phyloP scores from a whole-genome alignment of 2,888 invertebrate genomes.

The Ephialtes manifestator region DNA sequence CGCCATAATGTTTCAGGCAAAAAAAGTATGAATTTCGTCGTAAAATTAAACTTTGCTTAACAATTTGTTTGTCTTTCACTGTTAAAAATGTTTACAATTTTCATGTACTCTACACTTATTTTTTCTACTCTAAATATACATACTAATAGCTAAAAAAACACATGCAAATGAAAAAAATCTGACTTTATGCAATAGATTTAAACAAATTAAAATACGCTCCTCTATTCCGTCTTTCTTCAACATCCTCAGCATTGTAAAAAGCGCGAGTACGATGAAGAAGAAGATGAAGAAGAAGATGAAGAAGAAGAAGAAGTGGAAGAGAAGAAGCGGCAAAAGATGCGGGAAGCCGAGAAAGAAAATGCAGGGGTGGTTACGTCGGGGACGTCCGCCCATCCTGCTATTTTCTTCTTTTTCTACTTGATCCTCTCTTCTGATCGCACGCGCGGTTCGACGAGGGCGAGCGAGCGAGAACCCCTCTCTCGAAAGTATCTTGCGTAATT shows the following conservation, averaged over 20 bases:
- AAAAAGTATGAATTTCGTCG: slow-evolving; percentile 26
- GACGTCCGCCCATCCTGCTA: slow-evolving; percentile 66
- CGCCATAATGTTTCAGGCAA: slow-evolving; percentile 46
- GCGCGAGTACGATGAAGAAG: background rate
- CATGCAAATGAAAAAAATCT: too few relatives aligned
- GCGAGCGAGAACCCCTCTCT: slow-evolving; percentile 34
- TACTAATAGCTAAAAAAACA: too few relatives aligned
- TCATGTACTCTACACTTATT: too few relatives aligned
- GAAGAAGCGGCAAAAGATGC: slow-evolving; percentile 26
- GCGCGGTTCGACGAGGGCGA: slow-evolving; percentile 55
- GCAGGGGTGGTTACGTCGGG: slow-evolving; percentile 55
- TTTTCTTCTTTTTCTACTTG: slow-evolving; percentile 38
- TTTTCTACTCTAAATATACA: too few relatives aligned
- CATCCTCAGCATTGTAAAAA: background rate
- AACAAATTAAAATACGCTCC: too few relatives aligned
- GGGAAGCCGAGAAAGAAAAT: slow-evolving; percentile 52
- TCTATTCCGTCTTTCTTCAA: background rate
- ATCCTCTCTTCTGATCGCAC: slow-evolving; percentile 47
- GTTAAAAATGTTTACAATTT: too few relatives aligned
- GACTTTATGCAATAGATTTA: too few relatives aligned
- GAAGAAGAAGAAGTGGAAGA: background rate
- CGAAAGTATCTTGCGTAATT: slow-evolving; percentile 87
- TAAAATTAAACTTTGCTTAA: too few relatives aligned
- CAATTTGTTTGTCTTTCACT: too few relatives aligned
- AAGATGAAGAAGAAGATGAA: background rate